Evolutionary conservation across 2,797 vertebrate genomes (phyloP).

Genomic region (Eutrigla gurnardus): DNA sequence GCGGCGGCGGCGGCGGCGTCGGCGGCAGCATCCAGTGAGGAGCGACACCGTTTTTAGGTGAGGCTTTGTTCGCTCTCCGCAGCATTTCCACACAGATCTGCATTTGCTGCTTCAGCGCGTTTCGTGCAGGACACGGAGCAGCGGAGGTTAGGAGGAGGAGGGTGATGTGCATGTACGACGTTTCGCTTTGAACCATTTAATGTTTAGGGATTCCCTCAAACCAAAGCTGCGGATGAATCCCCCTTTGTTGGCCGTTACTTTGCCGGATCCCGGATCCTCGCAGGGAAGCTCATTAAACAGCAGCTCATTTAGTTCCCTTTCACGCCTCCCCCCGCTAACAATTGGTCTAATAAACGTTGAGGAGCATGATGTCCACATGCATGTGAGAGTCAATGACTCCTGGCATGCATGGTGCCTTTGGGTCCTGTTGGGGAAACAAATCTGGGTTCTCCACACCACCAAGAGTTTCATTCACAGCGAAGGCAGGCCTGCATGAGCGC

Average conservation of each 20-base stretch:
- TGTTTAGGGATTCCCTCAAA: not conserved
- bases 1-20: constrained; percentile 21
- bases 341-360: not conserved
- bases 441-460: not conserved
- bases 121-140: constrained; percentile 51
- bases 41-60: constrained; percentile 67
- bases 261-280: not conserved
- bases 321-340: no score
- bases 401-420: not conserved
- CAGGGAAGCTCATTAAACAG: constrained; percentile 8
- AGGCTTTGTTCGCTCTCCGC: constrained; percentile 71
- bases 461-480: constrained; percentile 46
- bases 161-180: constrained; percentile 36
- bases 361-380: constrained; percentile 9
- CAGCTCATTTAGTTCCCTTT: constrained; percentile 1
- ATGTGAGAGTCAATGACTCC: not conserved
- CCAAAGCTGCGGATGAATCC: not conserved
- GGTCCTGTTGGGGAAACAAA: not conserved
- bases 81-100: constrained; percentile 46
- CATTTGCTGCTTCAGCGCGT: constrained; percentile 46
- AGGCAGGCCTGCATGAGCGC: constrained; percentile 50
- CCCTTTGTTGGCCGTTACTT: constrained; percentile 41
- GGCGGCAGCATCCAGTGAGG: constrained; percentile 50
- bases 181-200: not conserved
- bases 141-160: constrained; percentile 4